phyloP scores from a whole-genome alignment of 1,140 invertebrate genomes.

The Saccostrea echinata region DNA sequence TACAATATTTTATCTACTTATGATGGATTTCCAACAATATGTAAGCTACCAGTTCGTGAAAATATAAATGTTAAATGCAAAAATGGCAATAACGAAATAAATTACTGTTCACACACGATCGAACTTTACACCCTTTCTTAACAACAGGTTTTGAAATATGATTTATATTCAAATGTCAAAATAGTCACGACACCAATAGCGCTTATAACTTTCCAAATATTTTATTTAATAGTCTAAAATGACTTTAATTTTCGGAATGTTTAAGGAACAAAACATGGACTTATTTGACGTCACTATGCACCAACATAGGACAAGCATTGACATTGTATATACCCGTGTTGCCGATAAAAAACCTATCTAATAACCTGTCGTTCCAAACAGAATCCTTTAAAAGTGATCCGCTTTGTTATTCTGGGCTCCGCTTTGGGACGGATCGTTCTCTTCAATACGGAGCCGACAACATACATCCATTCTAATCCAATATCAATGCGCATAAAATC shows the following conservation, averaged over 20 bases:
- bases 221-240: slow-evolving; percentile 17
- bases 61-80: slow-evolving; percentile 36
- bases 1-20: slow-evolving; percentile 19
- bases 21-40: slow-evolving; percentile 31
- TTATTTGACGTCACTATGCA: background rate
- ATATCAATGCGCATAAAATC: slow-evolving; percentile 20
- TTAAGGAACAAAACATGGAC: slow-evolving; percentile 3
- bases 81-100: slow-evolving; percentile 21
- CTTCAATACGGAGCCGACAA: slow-evolving; percentile 8
- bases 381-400: slow-evolving; percentile 6
- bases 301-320: background rate
- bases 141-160: background rate
- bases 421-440: slow-evolving; percentile 12
- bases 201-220: background rate
- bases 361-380: slow-evolving; percentile 31
- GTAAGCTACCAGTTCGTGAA: slow-evolving; percentile 27
- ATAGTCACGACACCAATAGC: slow-evolving; percentile 24
- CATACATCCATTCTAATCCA: background rate
- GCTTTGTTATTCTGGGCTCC: background rate
- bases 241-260: background rate
- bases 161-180: background rate
- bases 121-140: background rate
- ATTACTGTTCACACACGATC: background rate
- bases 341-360: slow-evolving; percentile 18
- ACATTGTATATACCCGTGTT: slow-evolving; percentile 31